Percentiles rank a stretch among this genome's conserved stretches.
Conservation (phyloP, 2,888 invertebrate species). For the Caenorhabditis drosophilae region DNA sequence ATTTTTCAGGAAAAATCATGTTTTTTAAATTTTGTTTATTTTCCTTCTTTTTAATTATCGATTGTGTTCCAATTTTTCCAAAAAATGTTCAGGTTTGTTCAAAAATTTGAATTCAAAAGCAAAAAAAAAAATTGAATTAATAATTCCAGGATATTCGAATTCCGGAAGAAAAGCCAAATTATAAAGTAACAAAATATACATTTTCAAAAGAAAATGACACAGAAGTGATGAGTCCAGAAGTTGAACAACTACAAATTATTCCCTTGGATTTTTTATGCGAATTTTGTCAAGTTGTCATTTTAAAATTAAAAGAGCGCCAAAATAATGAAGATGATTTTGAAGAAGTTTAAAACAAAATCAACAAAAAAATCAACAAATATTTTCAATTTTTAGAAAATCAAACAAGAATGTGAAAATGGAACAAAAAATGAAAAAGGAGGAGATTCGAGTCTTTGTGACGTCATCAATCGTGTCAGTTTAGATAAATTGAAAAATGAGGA, state of each 20-base stretch:
- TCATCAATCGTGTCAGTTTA: slow-evolving; percentile 30
- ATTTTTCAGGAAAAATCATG: too few relatives aligned
- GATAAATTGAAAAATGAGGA: slow-evolving; percentile 25
- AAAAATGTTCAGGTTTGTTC: too few relatives aligned
- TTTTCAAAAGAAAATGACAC: slow-evolving; percentile 24
- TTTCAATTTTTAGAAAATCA: slow-evolving; percentile 17
- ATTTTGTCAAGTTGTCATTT: slow-evolving; percentile 41
- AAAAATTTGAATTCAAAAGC: too few relatives aligned
- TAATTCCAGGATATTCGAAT: not conserved
- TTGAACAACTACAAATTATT: slow-evolving; percentile 21
- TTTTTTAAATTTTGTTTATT: too few relatives aligned
- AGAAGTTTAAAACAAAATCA: slow-evolving; percentile 8
- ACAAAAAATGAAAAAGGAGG: slow-evolving; percentile 5
- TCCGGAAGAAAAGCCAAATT: slow-evolving; percentile 11
- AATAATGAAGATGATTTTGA: slow-evolving; percentile 31
- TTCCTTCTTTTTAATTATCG: too few relatives aligned
- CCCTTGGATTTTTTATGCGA: slow-evolving; percentile 41
- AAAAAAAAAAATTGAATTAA: not conserved
- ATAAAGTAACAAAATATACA: slow-evolving; percentile 23
- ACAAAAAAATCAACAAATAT: not conserved
- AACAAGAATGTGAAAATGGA: slow-evolving; percentile 20
- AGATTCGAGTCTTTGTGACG: slow-evolving; percentile 22
- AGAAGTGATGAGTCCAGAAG: slow-evolving; percentile 25
- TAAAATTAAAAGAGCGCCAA: slow-evolving; percentile 34
- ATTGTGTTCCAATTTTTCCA: too few relatives aligned